These are phyloP conservation scores for Drosophila takahashii DNA, from an alignment of 1,140 invertebrate species.

Conservation along the genomic window DNA sequence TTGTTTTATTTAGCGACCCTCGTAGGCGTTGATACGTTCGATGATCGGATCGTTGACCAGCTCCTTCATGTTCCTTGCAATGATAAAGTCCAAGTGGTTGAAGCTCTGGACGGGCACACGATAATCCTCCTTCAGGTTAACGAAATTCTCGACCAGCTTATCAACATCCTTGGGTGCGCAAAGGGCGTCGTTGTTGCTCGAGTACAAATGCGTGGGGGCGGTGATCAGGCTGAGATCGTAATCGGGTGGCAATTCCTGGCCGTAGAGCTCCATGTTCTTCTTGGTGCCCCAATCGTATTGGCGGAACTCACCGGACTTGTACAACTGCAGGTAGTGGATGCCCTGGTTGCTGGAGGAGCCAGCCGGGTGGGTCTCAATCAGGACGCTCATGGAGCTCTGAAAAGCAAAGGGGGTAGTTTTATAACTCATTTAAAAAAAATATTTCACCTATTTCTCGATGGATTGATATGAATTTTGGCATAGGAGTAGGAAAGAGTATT, in stretches of 20 bases:
- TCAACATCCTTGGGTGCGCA: slow-evolving; percentile 87
- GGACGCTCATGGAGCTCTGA: slow-evolving; percentile 82
- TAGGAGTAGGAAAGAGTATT: background rate
- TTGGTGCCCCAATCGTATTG: slow-evolving; percentile 85
- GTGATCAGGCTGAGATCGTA: slow-evolving; percentile 87
- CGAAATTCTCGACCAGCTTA: slow-evolving; percentile 49
- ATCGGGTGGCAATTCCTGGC: slow-evolving; percentile 84
- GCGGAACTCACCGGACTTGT: slow-evolving; percentile 59
- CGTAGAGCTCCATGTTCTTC: slow-evolving; percentile 85
- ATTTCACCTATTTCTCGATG: too few species aligned
- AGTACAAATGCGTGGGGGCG: slow-evolving; percentile 87
- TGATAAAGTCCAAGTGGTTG: slow-evolving; percentile 90
- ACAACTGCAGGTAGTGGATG: slow-evolving; percentile 85
- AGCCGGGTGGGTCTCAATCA: slow-evolving; percentile 85
- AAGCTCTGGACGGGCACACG: slow-evolving; percentile 87
- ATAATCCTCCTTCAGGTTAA: slow-evolving; percentile 57
- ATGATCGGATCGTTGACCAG: slow-evolving; percentile 86
- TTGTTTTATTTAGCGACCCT: slow-evolving; percentile 23
- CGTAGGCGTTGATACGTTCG: slow-evolving; percentile 57
- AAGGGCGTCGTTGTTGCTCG: slow-evolving; percentile 86
- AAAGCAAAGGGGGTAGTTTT: background rate
- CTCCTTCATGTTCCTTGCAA: slow-evolving; percentile 87
- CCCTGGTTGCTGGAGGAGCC: slow-evolving; percentile 85
- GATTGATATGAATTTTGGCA: background rate
- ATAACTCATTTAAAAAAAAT: background rate